These are phyloP conservation scores for Torymus tubicola DNA, from an alignment of 2,888 invertebrate species.

Conservation along the genomic window DNA sequence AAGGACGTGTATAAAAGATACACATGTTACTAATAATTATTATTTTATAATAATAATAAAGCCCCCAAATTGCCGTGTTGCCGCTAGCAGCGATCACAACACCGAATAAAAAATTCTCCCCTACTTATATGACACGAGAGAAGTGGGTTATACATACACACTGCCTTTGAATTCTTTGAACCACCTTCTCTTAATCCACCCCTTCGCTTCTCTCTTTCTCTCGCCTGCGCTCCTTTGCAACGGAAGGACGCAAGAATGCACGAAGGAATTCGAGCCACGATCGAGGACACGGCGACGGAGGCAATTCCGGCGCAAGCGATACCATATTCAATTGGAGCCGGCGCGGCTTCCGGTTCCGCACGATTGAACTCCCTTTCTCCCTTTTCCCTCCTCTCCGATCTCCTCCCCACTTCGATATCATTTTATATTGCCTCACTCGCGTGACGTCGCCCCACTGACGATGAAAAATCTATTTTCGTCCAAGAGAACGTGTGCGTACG, in stretches of 20 bases:
- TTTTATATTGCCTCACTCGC: conserved; percentile 41
- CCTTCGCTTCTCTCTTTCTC: neutral
- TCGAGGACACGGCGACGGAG: conserved; percentile 17
- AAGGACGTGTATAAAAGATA: too few species aligned
- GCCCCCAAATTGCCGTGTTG: too few species aligned
- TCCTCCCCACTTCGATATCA: conserved; percentile 13
- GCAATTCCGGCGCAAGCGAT: conserved; percentile 16
- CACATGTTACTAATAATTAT: too few species aligned
- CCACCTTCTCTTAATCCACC: too few species aligned
- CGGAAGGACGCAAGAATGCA: conserved; percentile 3
- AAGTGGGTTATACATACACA: neutral
- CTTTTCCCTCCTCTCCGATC: neutral
- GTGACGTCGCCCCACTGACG: neutral
- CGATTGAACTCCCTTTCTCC: conserved; percentile 30
- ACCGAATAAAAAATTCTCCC: conserved; percentile 20
- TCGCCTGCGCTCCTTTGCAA: neutral
- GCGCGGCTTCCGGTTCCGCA: conserved; percentile 47
- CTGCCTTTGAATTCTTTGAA: conserved; percentile 41
- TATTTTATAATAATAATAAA: too few species aligned
- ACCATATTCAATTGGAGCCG: conserved; percentile 42
- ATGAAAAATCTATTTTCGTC: conserved; percentile 47
- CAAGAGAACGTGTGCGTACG: neutral
- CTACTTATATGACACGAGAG: neutral
- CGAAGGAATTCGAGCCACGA: conserved; percentile 42
- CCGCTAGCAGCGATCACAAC: too few species aligned